phyloP scores from a whole-genome alignment of 2,797 vertebrate species.

The Pangasius sanitwongsei region DNA sequence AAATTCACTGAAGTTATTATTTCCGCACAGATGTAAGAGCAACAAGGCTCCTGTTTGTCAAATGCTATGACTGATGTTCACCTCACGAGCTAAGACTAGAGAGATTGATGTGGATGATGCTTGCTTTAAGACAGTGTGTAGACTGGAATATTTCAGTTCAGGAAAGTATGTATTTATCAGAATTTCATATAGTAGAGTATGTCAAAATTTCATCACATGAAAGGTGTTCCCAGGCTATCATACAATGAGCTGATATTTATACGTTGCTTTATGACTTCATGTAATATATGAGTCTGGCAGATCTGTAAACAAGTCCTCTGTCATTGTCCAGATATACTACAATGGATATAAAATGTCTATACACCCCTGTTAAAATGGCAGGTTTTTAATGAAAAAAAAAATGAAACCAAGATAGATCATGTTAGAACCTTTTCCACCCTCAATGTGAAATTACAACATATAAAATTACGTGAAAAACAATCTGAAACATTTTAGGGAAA shows the following conservation, averaged over 20 bases:
- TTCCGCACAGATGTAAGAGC: not conserved
- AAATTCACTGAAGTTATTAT: not conserved
- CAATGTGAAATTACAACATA: no score
- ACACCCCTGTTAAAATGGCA: no score
- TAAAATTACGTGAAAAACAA: no score
- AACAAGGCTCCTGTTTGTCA: not conserved
- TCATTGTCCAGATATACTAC: not conserved
- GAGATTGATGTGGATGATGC: not conserved
- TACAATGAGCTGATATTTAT: not conserved
- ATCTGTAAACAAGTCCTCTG: not conserved
- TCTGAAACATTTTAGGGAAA: no score
- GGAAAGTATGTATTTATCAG: not conserved
- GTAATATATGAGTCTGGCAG: not conserved
- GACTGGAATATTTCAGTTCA: not conserved
- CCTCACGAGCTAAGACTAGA: not conserved
- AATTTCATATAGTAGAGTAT: not conserved
- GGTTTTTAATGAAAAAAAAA: no score
- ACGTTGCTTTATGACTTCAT: not conserved
- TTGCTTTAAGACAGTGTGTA: not conserved
- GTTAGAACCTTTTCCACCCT: no score
- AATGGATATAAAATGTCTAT: no score
- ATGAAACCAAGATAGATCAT: no score
- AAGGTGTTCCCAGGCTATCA: not conserved
- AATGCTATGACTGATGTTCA: not conserved
- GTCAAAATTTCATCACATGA: not conserved